A percentile compares a stretch with the other conserved stretches of the same genome.
These are phyloP conservation scores for Pterostichus madidus DNA, from an alignment of 2,888 invertebrate genomes.

Conservation along the genomic window DNA sequence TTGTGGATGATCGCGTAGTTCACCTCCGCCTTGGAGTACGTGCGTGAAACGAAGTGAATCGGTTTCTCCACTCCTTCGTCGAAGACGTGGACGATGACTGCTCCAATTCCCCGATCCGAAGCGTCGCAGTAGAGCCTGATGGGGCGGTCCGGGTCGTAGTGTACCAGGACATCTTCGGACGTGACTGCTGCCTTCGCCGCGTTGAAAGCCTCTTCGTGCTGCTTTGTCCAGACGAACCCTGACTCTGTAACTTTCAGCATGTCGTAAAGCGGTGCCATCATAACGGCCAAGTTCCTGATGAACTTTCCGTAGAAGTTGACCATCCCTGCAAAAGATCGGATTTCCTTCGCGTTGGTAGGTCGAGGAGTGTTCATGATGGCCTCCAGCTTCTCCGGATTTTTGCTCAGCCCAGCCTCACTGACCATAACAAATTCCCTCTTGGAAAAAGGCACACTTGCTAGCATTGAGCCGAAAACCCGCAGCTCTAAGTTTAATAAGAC, in stretches of 20 bases:
- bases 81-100: constrained; percentile 69
- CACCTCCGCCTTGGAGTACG: constrained; percentile 70
- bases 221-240: not conserved
- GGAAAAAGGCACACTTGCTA: constrained; percentile 71
- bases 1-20: constrained; percentile 70
- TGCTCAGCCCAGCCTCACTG: constrained; percentile 65
- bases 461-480: constrained; percentile 69
- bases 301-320: constrained; percentile 30
- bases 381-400: constrained; percentile 20
- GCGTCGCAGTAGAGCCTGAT: constrained; percentile 70
- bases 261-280: not conserved
- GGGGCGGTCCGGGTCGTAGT: constrained; percentile 44
- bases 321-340: constrained; percentile 10
- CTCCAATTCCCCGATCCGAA: constrained; percentile 70
- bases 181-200: not conserved
- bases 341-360: not conserved
- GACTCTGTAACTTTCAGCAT: not conserved
- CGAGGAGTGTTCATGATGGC: not conserved
- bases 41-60: constrained; percentile 70
- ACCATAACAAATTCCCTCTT: constrained; percentile 70
- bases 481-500: not conserved
- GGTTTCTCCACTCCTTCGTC: constrained; percentile 55
- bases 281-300: not conserved
- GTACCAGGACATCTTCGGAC: not conserved
- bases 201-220: not conserved